A percentile compares a stretch with the other conserved stretches of the same genome.
These are phyloP conservation scores for Prunella himalayana DNA, from an alignment of 2,113 vertebrate genomes.

Conservation along the genomic window DNA sequence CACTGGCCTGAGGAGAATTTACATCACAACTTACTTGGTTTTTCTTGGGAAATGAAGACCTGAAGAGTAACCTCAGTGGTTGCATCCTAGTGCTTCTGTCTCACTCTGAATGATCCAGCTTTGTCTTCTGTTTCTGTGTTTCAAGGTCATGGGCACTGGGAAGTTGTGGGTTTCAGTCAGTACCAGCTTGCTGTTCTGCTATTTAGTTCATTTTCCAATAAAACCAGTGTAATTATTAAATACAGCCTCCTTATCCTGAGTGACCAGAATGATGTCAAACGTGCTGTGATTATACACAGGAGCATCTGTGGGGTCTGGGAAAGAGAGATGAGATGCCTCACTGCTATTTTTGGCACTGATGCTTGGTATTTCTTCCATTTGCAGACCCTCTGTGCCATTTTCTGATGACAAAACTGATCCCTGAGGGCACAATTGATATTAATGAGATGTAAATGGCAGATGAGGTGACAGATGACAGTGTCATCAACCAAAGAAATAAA, in stretches of 20 bases:
- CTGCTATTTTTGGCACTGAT: conserved; percentile 23
- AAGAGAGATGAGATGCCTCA: not conserved
- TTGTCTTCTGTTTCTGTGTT: not conserved
- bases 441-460: conserved; percentile 61
- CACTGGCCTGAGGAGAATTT: not conserved
- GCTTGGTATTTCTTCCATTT: conserved; percentile 13
- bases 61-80: not conserved
- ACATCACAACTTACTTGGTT: not conserved
- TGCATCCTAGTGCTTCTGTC: not conserved
- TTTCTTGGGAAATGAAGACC: not conserved
- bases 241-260: not conserved
- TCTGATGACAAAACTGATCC: conserved; percentile 40
- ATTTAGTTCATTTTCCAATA: not conserved
- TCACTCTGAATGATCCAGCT: not conserved
- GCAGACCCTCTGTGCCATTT: conserved; percentile 29
- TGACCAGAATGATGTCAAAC: not conserved
- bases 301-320: conserved; percentile 4
- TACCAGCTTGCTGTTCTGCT: not conserved
- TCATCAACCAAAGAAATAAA: conserved; percentile 37
- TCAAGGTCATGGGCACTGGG: not conserved
- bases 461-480: conserved; percentile 48
- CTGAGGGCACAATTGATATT: conserved; percentile 28
- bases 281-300: not conserved
- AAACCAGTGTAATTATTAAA: not conserved
- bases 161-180: not conserved